A percentile compares a stretch with the other conserved stretches of the same genome.
phyloP scores from a whole-genome alignment of 2,113 vertebrate species.

The Poicephalus gulielmi region DNA sequence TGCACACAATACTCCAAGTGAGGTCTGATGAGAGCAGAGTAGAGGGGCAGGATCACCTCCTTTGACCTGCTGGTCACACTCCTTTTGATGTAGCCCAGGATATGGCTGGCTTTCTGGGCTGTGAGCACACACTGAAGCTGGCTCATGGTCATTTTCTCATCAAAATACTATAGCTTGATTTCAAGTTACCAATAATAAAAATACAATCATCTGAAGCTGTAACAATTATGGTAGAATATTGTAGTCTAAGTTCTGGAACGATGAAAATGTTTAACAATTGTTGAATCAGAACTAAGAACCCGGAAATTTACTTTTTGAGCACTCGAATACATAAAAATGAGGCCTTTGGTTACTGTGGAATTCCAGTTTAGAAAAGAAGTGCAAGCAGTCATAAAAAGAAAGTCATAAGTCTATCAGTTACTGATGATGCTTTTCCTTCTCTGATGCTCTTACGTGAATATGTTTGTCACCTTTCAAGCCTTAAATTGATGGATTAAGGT shows the following conservation, averaged over 20 bases:
- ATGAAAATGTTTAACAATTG: background rate
- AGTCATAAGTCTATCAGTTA: background rate
- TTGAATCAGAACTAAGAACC: background rate
- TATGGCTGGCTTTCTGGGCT: too few species aligned
- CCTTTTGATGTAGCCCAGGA: too few species aligned
- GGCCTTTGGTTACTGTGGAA: background rate
- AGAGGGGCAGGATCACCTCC: too few species aligned
- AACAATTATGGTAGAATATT: background rate
- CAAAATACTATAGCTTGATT: background rate
- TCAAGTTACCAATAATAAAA: background rate
- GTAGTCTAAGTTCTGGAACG: background rate
- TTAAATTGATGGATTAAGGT: background rate
- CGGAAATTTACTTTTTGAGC: background rate
- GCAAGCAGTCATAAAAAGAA: background rate
- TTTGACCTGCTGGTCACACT: too few species aligned
- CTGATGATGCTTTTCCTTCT: background rate
- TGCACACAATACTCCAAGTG: too few species aligned
- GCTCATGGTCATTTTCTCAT: too few species aligned
- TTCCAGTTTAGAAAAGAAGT: background rate
- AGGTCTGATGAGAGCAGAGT: too few species aligned
- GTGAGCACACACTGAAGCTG: too few species aligned
- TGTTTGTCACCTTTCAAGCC: background rate
- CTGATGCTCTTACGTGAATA: background rate
- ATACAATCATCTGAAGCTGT: background rate
- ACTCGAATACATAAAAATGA: background rate